These are phyloP conservation scores for Watersipora subatra DNA, from an alignment of 1,140 invertebrate genomes.

Conservation along the genomic window DNA sequence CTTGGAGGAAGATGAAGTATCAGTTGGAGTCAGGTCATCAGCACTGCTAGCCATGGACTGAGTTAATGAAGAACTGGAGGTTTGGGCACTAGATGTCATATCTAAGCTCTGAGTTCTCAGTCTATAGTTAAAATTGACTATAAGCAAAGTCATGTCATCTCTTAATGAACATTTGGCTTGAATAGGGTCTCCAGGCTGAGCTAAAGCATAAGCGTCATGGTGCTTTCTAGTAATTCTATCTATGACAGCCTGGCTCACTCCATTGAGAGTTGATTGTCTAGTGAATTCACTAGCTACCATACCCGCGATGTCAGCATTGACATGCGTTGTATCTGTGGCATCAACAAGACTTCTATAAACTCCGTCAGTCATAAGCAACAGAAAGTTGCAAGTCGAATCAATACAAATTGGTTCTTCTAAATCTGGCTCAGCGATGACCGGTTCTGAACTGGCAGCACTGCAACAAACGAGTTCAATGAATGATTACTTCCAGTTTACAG, in stretches of 20 bases:
- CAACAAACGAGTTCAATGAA: conserved; percentile 16
- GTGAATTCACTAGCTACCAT: conserved; percentile 52
- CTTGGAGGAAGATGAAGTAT: conserved; percentile 13
- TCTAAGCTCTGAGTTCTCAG: conserved; percentile 44
- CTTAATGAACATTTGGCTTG: conserved; percentile 42
- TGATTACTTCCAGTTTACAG: no score
- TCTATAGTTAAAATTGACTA: conserved; percentile 72
- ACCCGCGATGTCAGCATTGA: conserved; percentile 29
- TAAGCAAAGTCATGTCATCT: conserved; percentile 68
- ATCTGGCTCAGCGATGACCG: conserved; percentile 68
- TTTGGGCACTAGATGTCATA: conserved; percentile 7
- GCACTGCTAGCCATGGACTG: conserved; percentile 5
- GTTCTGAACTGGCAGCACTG: conserved; percentile 53
- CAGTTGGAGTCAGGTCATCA: background rate
- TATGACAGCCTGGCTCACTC: conserved; percentile 71
- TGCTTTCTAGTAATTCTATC: conserved; percentile 71
- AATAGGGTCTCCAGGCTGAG: conserved; percentile 16
- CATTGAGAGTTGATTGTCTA: conserved; percentile 60
- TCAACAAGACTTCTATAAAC: conserved; percentile 70
- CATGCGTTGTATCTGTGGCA: conserved; percentile 50
- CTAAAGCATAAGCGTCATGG: conserved; percentile 57
- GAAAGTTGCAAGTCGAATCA: conserved; percentile 62
- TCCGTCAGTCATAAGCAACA: conserved; percentile 70
- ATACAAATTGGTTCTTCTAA: conserved; percentile 57
- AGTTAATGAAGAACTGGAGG: conserved; percentile 9